A percentile compares a stretch with the other conserved stretches of the same genome.
Evolutionary conservation across 2,113 vertebrate genomes (phyloP).

Genomic region (Barbus barbus): DNA sequence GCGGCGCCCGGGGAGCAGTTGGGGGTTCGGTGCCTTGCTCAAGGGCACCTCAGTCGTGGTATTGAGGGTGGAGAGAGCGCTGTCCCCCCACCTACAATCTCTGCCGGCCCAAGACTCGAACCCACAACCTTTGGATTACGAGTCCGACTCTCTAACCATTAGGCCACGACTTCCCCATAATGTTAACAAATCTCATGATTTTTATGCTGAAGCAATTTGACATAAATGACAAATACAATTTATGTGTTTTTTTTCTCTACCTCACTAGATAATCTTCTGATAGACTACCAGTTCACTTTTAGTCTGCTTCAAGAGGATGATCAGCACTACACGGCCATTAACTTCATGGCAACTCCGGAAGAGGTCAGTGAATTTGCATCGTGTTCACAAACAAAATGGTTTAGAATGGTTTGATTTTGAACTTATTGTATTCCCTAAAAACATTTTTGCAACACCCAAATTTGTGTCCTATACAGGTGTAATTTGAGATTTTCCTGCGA

Average conservation of each 20-base stretch:
- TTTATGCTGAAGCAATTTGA: not conserved
- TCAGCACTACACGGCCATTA: constrained; percentile 94
- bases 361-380: constrained; percentile 73
- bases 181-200: too few species aligned
- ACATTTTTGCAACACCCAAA: not conserved
- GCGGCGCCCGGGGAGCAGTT: too few species aligned
- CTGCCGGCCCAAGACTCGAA: too few species aligned
- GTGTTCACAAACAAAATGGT: not conserved
- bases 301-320: constrained; percentile 95
- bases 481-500: not conserved
- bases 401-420: not conserved
- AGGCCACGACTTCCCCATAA: too few species aligned
- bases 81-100: too few species aligned
- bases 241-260: not conserved
- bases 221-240: not conserved
- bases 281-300: constrained; percentile 98
- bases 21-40: too few species aligned
- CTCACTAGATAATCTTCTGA: constrained; percentile 89
- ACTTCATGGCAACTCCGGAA: constrained; percentile 96
- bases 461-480: not conserved
- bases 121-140: too few species aligned
- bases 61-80: too few species aligned
- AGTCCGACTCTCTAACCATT: too few species aligned
- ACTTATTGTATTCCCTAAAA: not conserved
- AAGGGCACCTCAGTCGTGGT: too few species aligned